Percentiles rank a stretch among this genome's conserved stretches.
phyloP scores from a whole-genome alignment of 2,888 invertebrate genomes.

The Eulithis prunata region DNA sequence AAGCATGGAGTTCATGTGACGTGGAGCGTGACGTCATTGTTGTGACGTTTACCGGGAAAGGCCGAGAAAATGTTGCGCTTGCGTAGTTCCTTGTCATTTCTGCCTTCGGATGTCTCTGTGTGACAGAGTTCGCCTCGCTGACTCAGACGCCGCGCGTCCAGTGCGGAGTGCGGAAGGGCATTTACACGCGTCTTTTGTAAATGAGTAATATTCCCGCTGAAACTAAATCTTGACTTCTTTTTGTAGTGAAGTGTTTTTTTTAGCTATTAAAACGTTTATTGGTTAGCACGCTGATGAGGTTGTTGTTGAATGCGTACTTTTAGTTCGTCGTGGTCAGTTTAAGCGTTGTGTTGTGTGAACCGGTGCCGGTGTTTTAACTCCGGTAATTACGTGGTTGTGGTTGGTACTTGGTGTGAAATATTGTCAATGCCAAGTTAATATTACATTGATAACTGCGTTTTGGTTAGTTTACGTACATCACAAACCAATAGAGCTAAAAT shows the following conservation, averaged over 20 bases:
- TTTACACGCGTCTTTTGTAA: conserved; percentile 33
- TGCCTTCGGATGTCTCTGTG: conserved; percentile 48
- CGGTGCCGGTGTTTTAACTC: conserved; percentile 53
- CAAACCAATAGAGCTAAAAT: too few species aligned
- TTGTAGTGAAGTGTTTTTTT: conserved; percentile 21
- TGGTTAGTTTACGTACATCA: neutral
- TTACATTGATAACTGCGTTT: conserved; percentile 15
- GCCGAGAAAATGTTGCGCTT: conserved; percentile 72
- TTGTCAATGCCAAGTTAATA: conserved; percentile 66
- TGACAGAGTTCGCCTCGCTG: conserved; percentile 49
- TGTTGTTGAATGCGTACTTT: conserved; percentile 17
- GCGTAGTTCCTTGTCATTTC: conserved; percentile 70
- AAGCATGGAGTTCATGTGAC: conserved; percentile 39
- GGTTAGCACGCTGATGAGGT: conserved; percentile 2
- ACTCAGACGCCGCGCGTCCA: conserved; percentile 62
- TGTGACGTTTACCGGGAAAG: conserved; percentile 61
- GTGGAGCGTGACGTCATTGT: conserved; percentile 55
- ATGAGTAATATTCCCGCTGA: conserved; percentile 31
- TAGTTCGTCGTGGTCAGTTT: conserved; percentile 28
- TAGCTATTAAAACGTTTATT: neutral
- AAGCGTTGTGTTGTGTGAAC: conserved; percentile 41
- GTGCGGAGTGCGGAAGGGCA: conserved; percentile 72
- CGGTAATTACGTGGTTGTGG: conserved; percentile 58
- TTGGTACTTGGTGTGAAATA: conserved; percentile 47
- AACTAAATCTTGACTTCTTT: conserved; percentile 17